Conservation (phyloP, 2,888 invertebrate genomes). For the Abrostola tripartita region DNA sequence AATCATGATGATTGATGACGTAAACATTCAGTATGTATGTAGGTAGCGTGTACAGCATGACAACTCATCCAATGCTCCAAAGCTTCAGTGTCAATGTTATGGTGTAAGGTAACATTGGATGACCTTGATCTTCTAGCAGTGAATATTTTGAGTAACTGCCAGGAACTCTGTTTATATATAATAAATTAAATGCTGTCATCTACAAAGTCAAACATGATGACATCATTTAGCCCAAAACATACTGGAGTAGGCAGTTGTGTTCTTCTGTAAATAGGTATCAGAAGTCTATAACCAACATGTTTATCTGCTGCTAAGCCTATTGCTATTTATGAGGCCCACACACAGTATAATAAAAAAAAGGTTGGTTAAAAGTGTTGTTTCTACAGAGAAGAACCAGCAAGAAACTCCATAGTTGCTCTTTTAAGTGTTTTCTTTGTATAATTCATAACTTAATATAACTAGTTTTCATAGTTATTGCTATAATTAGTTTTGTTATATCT, state of each 20-base stretch:
- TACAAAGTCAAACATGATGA: slow-evolving; percentile 12
- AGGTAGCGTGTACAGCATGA: neutral
- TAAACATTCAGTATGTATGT: neutral
- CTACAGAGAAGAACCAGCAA: too few species aligned
- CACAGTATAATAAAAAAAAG: too few species aligned
- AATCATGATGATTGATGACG: neutral
- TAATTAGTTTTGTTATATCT: neutral
- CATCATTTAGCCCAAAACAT: neutral
- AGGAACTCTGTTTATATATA: slow-evolving; percentile 14
- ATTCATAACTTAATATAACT: neutral
- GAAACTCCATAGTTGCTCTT: too few species aligned
- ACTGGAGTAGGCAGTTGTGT: too few species aligned
- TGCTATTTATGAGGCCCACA: too few species aligned
- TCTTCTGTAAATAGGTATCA: too few species aligned
- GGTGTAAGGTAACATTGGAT: slow-evolving; percentile 17
- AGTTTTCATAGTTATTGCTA: slow-evolving; percentile 5
- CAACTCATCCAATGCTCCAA: neutral
- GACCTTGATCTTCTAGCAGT: slow-evolving; percentile 25
- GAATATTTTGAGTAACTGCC: slow-evolving; percentile 44
- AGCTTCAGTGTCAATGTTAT: slow-evolving; percentile 16
- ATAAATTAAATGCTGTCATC: slow-evolving; percentile 18
- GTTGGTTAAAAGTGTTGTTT: too few species aligned
- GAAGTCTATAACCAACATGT: too few species aligned
- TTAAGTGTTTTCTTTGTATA: too few species aligned
- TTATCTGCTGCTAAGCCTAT: too few species aligned